Evolutionary conservation across 2,797 vertebrate genomes (phyloP), one percentile per base, ranked within the genome.

Genomic region (Onychomys torridus): DNA sequence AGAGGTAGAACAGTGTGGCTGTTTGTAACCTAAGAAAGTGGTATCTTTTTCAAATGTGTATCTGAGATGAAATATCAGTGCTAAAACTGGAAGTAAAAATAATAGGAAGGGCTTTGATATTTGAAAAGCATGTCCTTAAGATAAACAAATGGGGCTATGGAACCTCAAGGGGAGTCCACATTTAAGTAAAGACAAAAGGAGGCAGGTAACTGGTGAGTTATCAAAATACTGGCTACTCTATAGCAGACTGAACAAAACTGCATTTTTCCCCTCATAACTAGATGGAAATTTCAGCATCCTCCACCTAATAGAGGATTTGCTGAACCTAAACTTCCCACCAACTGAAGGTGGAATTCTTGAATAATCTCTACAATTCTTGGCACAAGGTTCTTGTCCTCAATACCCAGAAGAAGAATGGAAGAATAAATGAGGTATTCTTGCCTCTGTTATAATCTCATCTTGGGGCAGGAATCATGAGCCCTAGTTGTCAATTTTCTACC

Each of bases 61-160:
- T 49, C 86, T 23, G 46, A 95, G 59, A 92, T 52, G 29, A 96
- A 83, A 88, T 88, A 71, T 84, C 65, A 71, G 59, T 90, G 52
- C 34, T 69, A 76, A n/a, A 57, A 59, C 46, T 0, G 4, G 17
- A 69, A 95, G 61, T 79, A 40, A 78, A 90, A 90, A 43, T 23
- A 46, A 25, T 57, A 43, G 27, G 34, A 55, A 81, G 46, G 12
- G 49, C 34, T 94, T 92, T 88, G 85, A 82, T 84, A 83, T 12
- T 34, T 1, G 4, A 14, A 37, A 49, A 71, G 32, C 1, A 71
- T 67, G 61, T 78, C 29, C 29, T 9, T 25, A 32, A 90, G 37
- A 85, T 49, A 57, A 78, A 91, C 34, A 91, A 76, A 73, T 29
- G 5, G 6, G 19, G 2, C 34, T 27, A 4, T 1, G 63, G 57